Base-by-base conservation (phyloP, 2,113 vertebrate species). In the Thryonomys swinderianus region DNA sequence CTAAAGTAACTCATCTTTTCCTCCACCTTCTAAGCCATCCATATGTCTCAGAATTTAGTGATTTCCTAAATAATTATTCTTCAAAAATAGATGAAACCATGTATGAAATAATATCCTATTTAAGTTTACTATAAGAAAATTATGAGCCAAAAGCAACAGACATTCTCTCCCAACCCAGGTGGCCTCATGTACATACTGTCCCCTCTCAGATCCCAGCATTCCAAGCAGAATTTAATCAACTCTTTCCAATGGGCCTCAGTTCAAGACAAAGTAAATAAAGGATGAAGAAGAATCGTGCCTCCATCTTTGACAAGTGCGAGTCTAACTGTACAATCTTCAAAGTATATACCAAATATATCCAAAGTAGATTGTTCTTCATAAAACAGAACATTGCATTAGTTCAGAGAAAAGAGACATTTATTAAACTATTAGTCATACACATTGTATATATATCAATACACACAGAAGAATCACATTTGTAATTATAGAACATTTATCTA, bases 51-150 rank as follows among this genome's bases (percentile, higher is more conserved):
- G 85, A 95, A 94, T 94, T 85, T 85, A 79, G 34, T 93, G 40
- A 90, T 90, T 96, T 95, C 21, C 85, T 95, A 79, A 95, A 91
- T 37, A 93, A 96, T 95, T 95, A 87, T 86, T 82, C 34, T 90
- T 92, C 67, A 95, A 30, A 94, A 96, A 67, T 57, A 95, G 32
- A 94, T 86, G 86, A 84, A 66, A 74, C 34, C 45, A 76, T 94
- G 53, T 89, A 37, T 55, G 30, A 85, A 88, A 88, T 90, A 93
- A 62, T 76, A 96, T 88, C n/a, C 34, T 85, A 16, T 67, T 23
- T 96, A 51, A 92, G 30, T 78, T 95, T 90, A 93, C 62, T 94
- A 79, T 69, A 64, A 91, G 80, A 95, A 88, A 96, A 95, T 40
- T 62, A 53, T 80, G 83, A 96, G 62, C 94, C 95, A 94, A 64